Evolutionary conservation across 2,888 invertebrate species (phyloP), one percentile per base, ranked within the genome.

Genomic region (Cephus runcator): DNA sequence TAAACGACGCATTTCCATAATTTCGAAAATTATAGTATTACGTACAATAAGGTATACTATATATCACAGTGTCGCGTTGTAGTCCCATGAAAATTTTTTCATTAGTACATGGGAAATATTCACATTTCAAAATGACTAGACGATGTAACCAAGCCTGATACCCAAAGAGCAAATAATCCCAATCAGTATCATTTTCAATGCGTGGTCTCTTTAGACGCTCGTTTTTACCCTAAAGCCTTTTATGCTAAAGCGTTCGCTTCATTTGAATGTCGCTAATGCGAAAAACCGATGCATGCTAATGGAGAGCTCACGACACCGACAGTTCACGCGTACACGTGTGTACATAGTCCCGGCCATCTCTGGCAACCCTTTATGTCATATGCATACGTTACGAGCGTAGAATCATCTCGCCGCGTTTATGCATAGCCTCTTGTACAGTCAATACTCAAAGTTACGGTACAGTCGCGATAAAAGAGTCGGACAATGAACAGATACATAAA

Each of bases 261-360:
- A 90, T 91, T 91, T 90, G 89, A 91, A 91, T 91, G 88, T 87
- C 86, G 88, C 89, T 90, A 91, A 91, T 91, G 91, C 88, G 89
- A 90, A 90, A 91, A 91, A 90, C 89, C 89, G 90, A 91, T 90
- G 90, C 90, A 88, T 89, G 88, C 90, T 91, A 91, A 91, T 90
- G 89, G 88, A 88, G 87, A 85, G 82, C 77, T 80, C 83, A 80
- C 79, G 79, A 82, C 81, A 79, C 77, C 82, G 79, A 78, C 80
- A 81, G 80, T 82, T 77, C 77, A 77, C 75, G 75, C 77, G 78
- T 81, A 79, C 81, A 69, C 76, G 75, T 77, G 77, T 73, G 75
- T 82, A 75, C 81, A 82, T 81, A 79, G 34, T 77, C 82, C 23
- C 36, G 78, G 77, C 85, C 82, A 84, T 85, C 83, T 83, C 78